Percentiles rank a stretch among this genome's conserved stretches.
Conservation (phyloP, 2,797 vertebrate species). For the Basileuterus tristriatus region DNA sequence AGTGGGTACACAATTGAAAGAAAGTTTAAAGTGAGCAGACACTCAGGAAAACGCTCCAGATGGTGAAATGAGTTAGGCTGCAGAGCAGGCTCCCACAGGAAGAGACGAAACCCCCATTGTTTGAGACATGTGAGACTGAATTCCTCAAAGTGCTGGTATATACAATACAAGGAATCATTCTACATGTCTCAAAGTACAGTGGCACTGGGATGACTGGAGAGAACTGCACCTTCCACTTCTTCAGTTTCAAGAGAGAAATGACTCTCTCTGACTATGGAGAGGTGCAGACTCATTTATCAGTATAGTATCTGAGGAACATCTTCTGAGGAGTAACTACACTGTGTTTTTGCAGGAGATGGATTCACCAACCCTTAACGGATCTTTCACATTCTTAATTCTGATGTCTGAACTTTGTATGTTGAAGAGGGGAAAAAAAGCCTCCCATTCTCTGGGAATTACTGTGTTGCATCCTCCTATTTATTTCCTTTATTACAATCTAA, state of each 20-base stretch:
- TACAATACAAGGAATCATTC: neutral
- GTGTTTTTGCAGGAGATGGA: neutral
- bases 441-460: neutral
- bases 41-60: constrained; percentile 45
- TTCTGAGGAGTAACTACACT: neutral
- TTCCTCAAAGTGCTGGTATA: neutral
- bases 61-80: constrained; percentile 36
- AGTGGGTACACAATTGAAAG: neutral
- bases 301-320: neutral
- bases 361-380: neutral
- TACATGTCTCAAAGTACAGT: neutral
- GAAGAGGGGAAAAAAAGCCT: neutral
- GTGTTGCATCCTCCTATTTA: neutral
- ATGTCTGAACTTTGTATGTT: neutral
- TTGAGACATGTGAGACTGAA: constrained; percentile 22
- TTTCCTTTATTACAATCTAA: neutral
- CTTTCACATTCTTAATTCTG: neutral
- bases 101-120: constrained; percentile 48
- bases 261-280: neutral
- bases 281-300: neutral
- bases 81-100: constrained; percentile 47
- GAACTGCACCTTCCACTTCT: neutral
- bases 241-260: neutral
- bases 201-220: neutral
- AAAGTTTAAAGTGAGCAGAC: constrained; percentile 17